These are phyloP conservation scores for Heteromurus nitidus DNA, from an alignment of 2,888 invertebrate species.

Conservation along the genomic window DNA sequence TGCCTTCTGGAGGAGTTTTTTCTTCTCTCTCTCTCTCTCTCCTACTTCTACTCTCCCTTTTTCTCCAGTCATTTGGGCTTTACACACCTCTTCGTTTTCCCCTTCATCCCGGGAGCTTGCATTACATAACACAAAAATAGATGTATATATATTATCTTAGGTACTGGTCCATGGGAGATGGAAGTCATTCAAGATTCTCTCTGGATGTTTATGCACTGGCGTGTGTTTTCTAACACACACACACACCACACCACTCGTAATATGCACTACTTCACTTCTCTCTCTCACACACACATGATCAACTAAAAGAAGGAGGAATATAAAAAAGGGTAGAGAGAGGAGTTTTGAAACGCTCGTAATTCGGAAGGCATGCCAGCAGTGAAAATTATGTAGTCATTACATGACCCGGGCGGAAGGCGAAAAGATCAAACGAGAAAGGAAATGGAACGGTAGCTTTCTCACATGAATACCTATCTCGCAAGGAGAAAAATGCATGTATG, in stretches of 20 bases:
- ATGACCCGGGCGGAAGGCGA: constrained; percentile 63
- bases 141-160: no score
- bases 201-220: constrained; percentile 5
- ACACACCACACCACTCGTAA: constrained; percentile 9
- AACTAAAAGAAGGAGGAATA: constrained; percentile 23
- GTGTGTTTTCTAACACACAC: neutral
- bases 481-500: neutral
- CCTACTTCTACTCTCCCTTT: constrained; percentile 12
- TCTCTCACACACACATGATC: constrained; percentile 32
- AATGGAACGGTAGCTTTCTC: constrained; percentile 54
- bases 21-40: constrained; percentile 16
- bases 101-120: constrained; percentile 10
- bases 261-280: neutral
- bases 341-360: constrained; percentile 56
- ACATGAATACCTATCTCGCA: neutral
- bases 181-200: neutral
- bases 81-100: constrained; percentile 49
- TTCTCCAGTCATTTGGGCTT: constrained; percentile 24
- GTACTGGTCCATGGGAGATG: no score
- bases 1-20: constrained; percentile 18
- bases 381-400: constrained; percentile 69
- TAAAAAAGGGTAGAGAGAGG: constrained; percentile 25
- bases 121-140: constrained; percentile 3
- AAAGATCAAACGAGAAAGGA: constrained; percentile 62
- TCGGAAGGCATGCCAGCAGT: constrained; percentile 65